Base-by-base conservation (phyloP, 2,888 invertebrate genomes). In the Trissolcus brochymenae region DNA sequence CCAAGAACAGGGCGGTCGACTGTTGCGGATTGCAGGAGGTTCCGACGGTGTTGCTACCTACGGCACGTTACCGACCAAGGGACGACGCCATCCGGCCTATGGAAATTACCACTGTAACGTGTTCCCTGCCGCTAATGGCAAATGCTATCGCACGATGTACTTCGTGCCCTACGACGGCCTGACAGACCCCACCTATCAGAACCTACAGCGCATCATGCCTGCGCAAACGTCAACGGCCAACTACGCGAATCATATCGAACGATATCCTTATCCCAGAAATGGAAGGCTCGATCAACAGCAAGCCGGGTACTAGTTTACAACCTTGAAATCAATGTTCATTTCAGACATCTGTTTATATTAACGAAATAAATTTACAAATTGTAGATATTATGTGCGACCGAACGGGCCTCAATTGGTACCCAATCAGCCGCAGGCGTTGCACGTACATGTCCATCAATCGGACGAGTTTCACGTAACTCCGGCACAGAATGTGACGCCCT, bases 101-200 rank as follows among this genome's bases (percentile, higher is more conserved):
- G 77, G 81, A 4, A 84, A 83, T 68, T 87, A 87, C 61, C 84
- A 83, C 1, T 84, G 85, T 59, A 84, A 83, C 41, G 77, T 82
- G 0, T 17, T 83, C 46, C 83, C 84, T 2, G 75, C 56, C 46
- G 78, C 78, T 4, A 82, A 80, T 17, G 84, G 85, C 50, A 88
- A 87, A 72, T 89, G 89, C 59, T 88, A 89, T 59, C 83, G 87
- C 6, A 88, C 89, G 2, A 88, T 89, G 88, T 89, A 89, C 64
- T 83, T 89, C n/a, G 88, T 89, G 2, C 89, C 89, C 7, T 88
- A 87, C 80, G 87, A 85, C 67, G 86, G 88, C 2, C 65, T 86
- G 2, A 81, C 87, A 4, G 89, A 89, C 65, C 88, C 88, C 1
- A 87, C 89, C 14, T 89, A 88, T 78, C 88, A 89, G 67, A 89